Evolutionary conservation across 2,888 invertebrate genomes (phyloP).

Genomic region (Zygothrica quintamaculata): DNA sequence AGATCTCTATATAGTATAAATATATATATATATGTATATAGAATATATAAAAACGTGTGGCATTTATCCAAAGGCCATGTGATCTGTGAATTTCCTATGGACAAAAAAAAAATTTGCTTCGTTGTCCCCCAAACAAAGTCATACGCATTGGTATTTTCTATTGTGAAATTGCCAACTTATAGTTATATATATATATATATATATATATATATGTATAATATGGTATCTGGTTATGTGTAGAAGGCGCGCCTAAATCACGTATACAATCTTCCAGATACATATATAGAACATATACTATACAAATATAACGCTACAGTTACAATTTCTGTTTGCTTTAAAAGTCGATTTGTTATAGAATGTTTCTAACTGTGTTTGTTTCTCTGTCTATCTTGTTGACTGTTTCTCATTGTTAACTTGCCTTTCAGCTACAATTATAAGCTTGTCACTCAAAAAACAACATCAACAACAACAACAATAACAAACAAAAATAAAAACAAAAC

Average conservation of each 20-base stretch:
- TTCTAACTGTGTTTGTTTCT: neutral
- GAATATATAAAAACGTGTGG: slow-evolving; percentile 50
- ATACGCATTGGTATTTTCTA: slow-evolving; percentile 33
- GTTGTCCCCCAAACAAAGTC: slow-evolving; percentile 36
- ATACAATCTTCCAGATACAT: slow-evolving; percentile 44
- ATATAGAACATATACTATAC: slow-evolving; percentile 11
- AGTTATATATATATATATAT: too few relatives aligned
- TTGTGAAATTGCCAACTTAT: slow-evolving; percentile 52
- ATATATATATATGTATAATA: neutral
- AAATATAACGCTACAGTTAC: slow-evolving; percentile 10
- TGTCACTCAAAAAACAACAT: too few relatives aligned
- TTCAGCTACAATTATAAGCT: slow-evolving; percentile 64
- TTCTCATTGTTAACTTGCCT: slow-evolving; percentile 66
- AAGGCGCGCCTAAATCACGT: slow-evolving; percentile 60
- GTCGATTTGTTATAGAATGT: slow-evolving; percentile 19
- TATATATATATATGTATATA: neutral
- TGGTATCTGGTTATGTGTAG: slow-evolving; percentile 8
- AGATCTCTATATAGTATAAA: too few relatives aligned
- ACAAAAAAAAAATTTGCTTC: slow-evolving; percentile 5
- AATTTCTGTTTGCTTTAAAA: slow-evolving; percentile 20
- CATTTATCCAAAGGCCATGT: slow-evolving; percentile 48
- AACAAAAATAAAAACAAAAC: too few relatives aligned
- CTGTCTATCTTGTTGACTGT: slow-evolving; percentile 35
- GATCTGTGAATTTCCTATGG: slow-evolving; percentile 41
- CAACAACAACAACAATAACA: too few relatives aligned